Conservation (phyloP, 2,113 vertebrate genomes). For the Prolemur simus region DNA sequence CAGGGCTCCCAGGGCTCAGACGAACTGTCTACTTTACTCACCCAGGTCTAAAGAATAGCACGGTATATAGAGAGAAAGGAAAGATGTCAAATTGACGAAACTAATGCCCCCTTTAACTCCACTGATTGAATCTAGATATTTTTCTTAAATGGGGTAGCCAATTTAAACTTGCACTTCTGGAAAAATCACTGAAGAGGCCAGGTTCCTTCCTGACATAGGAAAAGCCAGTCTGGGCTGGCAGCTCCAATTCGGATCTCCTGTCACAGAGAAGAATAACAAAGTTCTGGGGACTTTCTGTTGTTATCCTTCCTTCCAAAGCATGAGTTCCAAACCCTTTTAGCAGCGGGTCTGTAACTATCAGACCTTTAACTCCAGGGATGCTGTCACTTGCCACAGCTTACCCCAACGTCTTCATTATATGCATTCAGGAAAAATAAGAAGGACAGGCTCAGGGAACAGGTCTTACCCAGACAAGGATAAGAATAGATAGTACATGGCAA, state of each 20-base stretch:
- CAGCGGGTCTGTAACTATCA: conserved; percentile 35
- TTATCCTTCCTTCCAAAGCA: conserved; percentile 11
- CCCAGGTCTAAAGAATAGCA: background rate
- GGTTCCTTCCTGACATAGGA: background rate
- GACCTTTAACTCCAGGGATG: background rate
- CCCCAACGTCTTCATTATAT: background rate
- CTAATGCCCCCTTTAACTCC: background rate
- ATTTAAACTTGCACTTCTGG: background rate
- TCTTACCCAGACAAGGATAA: conserved; percentile 45
- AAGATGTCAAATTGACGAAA: background rate
- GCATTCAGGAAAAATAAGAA: background rate
- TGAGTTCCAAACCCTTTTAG: conserved; percentile 5
- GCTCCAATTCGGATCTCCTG: conserved; percentile 17
- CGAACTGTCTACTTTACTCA: background rate
- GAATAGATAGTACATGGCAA: conserved; percentile 19
- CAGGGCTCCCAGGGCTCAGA: background rate
- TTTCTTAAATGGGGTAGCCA: background rate
- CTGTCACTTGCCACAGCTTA: conserved; percentile 31
- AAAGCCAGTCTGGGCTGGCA: background rate
- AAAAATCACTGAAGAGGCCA: background rate
- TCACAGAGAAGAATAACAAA: background rate
- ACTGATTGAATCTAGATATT: background rate
- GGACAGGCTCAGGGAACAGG: background rate
- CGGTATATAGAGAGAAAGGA: background rate
- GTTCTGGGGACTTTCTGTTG: background rate